Conservation (phyloP, 1,140 invertebrate species). For the Lepidurus apus region DNA sequence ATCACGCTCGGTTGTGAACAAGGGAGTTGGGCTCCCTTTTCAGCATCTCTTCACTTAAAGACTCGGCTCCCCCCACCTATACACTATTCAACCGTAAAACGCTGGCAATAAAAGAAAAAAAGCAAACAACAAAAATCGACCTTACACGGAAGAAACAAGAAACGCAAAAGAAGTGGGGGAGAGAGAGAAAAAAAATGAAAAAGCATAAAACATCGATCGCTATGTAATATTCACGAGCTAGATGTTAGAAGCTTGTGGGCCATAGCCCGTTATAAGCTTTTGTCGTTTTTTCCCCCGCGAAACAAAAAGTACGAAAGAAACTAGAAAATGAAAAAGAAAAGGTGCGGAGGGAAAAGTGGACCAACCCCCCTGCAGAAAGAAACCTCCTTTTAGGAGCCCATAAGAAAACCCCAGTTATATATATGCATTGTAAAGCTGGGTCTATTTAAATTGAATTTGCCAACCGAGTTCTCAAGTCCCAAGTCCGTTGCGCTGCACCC, state of each 20-base stretch:
- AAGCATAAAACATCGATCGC: constrained; percentile 13
- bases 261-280: constrained; percentile 10
- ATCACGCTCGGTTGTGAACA: neutral
- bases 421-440: too few relatives aligned
- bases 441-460: too few relatives aligned
- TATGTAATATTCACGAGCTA: constrained; percentile 18
- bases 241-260: constrained; percentile 17
- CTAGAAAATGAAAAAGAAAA: neutral
- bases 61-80: neutral
- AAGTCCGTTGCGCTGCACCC: too few relatives aligned
- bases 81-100: constrained; percentile 9
- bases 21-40: neutral
- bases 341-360: neutral
- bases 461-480: too few relatives aligned
- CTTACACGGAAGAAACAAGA: neutral
- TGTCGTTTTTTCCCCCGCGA: neutral
- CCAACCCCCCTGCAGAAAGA: neutral
- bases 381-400: neutral
- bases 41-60: neutral
- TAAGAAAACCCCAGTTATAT: neutral
- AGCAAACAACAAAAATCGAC: constrained; percentile 2
- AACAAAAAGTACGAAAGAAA: neutral
- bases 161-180: neutral
- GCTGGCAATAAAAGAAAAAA: neutral
- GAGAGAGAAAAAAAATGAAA: neutral